These are phyloP conservation scores for Scaptomyza cyrtandrae DNA, from an alignment of 2,888 invertebrate species.

Conservation along the genomic window DNA sequence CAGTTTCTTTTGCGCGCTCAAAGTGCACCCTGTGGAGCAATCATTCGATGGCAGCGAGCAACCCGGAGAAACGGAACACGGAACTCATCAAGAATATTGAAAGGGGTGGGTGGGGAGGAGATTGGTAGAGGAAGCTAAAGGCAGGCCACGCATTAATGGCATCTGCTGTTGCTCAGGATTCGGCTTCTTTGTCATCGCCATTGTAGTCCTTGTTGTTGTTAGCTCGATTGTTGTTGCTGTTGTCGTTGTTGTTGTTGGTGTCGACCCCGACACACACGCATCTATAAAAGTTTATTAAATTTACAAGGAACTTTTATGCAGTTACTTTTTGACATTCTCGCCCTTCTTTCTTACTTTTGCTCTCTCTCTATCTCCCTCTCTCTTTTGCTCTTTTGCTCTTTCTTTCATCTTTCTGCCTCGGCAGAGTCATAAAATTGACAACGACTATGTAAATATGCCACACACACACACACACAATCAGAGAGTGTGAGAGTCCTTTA, in stretches of 20 bases:
- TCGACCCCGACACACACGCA: conserved; percentile 42
- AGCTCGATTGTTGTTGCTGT: conserved; percentile 6
- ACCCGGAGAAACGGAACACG: conserved; percentile 11
- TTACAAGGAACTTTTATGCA: conserved; percentile 78
- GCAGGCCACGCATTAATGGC: conserved; percentile 70
- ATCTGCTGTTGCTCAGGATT: conserved; percentile 65
- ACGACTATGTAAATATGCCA: conserved; percentile 74
- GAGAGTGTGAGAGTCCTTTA: conserved; percentile 1
- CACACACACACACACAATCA: conserved; percentile 18
- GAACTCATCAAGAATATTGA: conserved; percentile 61
- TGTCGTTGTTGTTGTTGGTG: conserved; percentile 13
- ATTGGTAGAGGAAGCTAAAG: conserved; percentile 24
- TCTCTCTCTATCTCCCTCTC: conserved; percentile 39
- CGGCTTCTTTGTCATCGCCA: conserved; percentile 34
- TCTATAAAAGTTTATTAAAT: conserved; percentile 79
- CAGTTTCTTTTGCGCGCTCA: conserved; percentile 42
- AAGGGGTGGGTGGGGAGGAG: conserved; percentile 21
- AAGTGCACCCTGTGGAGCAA: conserved; percentile 79
- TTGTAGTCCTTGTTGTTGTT: conserved; percentile 20
- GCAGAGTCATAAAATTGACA: conserved; percentile 73
- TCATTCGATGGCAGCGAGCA: conserved; percentile 66
- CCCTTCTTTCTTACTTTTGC: conserved; percentile 47
- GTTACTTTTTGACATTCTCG: conserved; percentile 75
- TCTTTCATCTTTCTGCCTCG: conserved; percentile 35
- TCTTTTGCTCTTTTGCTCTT: conserved; percentile 19